Evolutionary conservation across 2,113 vertebrate species (phyloP).

Genomic region (Scartelaos histophorus): DNA sequence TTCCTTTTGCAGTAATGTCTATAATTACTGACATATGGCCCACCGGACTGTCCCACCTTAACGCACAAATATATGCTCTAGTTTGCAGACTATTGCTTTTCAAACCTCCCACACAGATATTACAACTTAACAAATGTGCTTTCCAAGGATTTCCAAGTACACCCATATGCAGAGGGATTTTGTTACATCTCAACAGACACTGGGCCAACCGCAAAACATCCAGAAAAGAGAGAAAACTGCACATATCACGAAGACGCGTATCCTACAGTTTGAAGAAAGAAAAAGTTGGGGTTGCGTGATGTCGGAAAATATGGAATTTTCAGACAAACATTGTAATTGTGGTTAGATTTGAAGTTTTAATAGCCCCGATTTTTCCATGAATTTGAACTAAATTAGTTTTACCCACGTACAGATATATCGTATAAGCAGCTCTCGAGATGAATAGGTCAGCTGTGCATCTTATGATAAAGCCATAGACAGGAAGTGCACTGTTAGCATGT

Average conservation of each 20-base stretch:
- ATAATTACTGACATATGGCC: conserved; percentile 72
- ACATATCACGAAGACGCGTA: too few relatives aligned
- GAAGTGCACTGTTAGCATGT: too few relatives aligned
- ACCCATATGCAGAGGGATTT: conserved; percentile 48
- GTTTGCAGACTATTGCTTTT: conserved; percentile 47
- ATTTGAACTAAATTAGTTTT: too few relatives aligned
- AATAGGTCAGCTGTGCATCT: too few relatives aligned
- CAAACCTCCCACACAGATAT: conserved; percentile 70
- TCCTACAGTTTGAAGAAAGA: conserved; percentile 62
- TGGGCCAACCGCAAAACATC: conserved; percentile 64
- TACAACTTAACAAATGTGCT: conserved; percentile 35
- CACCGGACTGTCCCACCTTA: conserved; percentile 27
- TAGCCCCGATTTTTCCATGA: too few relatives aligned
- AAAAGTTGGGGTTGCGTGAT: not conserved
- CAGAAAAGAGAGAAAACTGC: conserved; percentile 22
- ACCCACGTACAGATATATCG: too few relatives aligned
- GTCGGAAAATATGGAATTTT: not conserved
- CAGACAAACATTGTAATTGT: not conserved
- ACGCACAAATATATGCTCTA: conserved; percentile 24
- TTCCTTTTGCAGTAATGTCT: conserved; percentile 59
- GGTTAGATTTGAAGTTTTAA: too few relatives aligned
- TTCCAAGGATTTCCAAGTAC: conserved; percentile 7
- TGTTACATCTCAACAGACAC: conserved; percentile 75
- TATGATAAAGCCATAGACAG: too few relatives aligned
- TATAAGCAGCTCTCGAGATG: too few relatives aligned